Evolutionary conservation across 2,797 vertebrate species (phyloP).

Genomic region (Schizopygopsis malacanthus): DNA sequence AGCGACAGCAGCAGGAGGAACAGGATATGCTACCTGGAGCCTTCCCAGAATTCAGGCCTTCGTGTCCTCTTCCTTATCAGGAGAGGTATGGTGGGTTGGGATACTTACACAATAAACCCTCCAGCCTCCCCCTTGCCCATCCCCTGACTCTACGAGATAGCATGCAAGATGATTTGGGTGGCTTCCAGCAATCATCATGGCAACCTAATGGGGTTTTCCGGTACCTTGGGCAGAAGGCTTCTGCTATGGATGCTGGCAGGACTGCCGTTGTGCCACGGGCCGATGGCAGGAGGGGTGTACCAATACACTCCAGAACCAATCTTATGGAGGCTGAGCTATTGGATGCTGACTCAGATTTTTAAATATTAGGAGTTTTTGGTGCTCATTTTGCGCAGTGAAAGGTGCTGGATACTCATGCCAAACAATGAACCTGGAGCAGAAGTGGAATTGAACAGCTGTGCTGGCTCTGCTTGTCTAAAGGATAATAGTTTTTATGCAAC

Average conservation of each 20-base stretch:
- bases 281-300: conserved; percentile 77
- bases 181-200: conserved; percentile 64
- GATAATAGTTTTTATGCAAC: not conserved
- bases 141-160: conserved; percentile 75
- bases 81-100: conserved; percentile 61
- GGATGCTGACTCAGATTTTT: conserved; percentile 94
- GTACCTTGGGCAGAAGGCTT: conserved; percentile 61
- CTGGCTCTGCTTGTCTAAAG: not conserved
- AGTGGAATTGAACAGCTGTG: conserved; percentile 20
- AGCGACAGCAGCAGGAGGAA: conserved; percentile 70
- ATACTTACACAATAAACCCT: conserved; percentile 65
- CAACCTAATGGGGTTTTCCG: conserved; percentile 64
- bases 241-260: conserved; percentile 62
- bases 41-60: conserved; percentile 73
- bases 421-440: not conserved
- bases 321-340: conserved; percentile 93
- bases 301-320: conserved; percentile 92
- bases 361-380: conserved; percentile 39
- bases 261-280: conserved; percentile 72
- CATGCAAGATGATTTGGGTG: conserved; percentile 67
- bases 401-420: conserved; percentile 79
- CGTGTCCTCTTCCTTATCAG: conserved; percentile 64
- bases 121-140: conserved; percentile 71
- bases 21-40: conserved; percentile 80
- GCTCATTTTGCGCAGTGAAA: conserved; percentile 56